Conservation (phyloP, 2,113 vertebrate genomes). For the Columbina picui region DNA sequence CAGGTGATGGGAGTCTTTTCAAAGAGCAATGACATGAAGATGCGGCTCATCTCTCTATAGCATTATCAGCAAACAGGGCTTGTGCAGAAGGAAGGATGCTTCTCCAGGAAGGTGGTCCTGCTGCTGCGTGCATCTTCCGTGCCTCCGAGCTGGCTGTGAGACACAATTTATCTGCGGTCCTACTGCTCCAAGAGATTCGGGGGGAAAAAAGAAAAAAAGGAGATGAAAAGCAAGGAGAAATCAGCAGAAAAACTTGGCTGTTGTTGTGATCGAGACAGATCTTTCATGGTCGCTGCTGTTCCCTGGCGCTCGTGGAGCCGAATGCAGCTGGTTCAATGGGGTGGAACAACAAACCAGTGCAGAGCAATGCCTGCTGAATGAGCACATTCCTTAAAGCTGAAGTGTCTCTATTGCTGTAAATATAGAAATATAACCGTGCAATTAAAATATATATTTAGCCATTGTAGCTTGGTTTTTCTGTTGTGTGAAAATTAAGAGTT, state of each 20-base stretch:
- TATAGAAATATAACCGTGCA: neutral
- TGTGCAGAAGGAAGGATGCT: neutral
- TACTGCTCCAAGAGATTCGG: neutral
- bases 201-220: neutral
- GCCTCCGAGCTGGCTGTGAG: neutral
- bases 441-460: neutral
- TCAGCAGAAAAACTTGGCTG: neutral
- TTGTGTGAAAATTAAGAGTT: neutral
- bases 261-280: neutral
- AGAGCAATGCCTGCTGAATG: neutral
- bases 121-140: neutral
- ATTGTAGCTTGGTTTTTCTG: neutral
- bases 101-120: neutral
- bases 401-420: neutral
- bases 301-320: neutral
- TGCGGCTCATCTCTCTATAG: neutral
- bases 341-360: neutral
- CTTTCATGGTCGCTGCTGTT: neutral
- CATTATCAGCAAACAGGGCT: accelerated
- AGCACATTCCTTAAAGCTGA: neutral
- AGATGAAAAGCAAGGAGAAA: neutral
- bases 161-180: too few relatives aligned
- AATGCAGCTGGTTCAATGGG: neutral
- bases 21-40: neutral
- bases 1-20: neutral